Percentiles rank a stretch among this genome's conserved stretches.
Conservation (phyloP, 2,888 invertebrate species). For the Sycophila texana region DNA sequence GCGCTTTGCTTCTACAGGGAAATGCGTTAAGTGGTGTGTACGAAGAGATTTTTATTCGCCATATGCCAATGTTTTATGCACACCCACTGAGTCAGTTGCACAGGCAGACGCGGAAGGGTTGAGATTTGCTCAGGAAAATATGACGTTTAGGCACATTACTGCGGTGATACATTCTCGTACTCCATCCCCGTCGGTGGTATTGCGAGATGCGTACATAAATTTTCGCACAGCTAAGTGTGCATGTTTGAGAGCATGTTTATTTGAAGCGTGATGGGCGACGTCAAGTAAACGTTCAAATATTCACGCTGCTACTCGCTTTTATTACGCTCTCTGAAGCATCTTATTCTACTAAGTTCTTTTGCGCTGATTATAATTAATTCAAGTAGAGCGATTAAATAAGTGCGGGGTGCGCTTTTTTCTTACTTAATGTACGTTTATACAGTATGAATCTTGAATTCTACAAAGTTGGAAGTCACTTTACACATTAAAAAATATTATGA, state of each 20-base stretch:
- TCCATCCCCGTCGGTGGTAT: background rate
- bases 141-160: slow-evolving; percentile 20
- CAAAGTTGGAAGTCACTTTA: too few relatives aligned
- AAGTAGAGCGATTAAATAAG: too few relatives aligned
- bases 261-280: slow-evolving; percentile 7
- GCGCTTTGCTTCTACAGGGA: background rate
- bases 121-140: slow-evolving; percentile 41
- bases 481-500: too few relatives aligned
- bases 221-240: slow-evolving; percentile 17
- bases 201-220: slow-evolving; percentile 27
- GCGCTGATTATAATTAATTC: too few relatives aligned
- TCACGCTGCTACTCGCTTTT: too few relatives aligned
- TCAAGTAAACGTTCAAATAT: background rate
- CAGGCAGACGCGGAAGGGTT: background rate
- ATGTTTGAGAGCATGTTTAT: slow-evolving; percentile 35
- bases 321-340: too few relatives aligned
- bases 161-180: slow-evolving; percentile 25
- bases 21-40: background rate
- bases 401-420: too few relatives aligned
- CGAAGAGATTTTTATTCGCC: slow-evolving; percentile 13
- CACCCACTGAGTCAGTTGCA: too few relatives aligned
- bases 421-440: too few relatives aligned
- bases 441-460: too few relatives aligned
- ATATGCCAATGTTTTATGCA: slow-evolving; percentile 26
- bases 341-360: too few relatives aligned